These are phyloP conservation scores for Columba livia DNA, from an alignment of 2,113 vertebrate genomes.

Conservation along the genomic window DNA sequence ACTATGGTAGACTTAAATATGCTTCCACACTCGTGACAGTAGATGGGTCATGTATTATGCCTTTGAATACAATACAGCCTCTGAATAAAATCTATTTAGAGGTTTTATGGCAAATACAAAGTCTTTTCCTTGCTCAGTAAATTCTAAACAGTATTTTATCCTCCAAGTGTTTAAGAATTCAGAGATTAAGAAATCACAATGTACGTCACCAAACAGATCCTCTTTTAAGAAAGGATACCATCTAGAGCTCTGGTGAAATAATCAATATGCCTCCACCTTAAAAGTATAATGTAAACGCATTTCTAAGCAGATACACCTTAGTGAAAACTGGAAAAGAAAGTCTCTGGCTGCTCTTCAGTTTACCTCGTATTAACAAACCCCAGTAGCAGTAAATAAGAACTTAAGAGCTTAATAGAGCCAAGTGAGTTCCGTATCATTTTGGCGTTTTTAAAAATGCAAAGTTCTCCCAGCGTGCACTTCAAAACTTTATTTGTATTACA, in stretches of 20 bases:
- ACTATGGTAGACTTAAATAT: not conserved
- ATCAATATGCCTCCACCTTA: fast-evolving
- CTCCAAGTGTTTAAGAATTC: not conserved
- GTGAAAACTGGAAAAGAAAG: not conserved
- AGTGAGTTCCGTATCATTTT: not conserved
- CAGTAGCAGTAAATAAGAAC: not conserved
- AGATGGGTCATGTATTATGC: not conserved
- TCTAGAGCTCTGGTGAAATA: not conserved
- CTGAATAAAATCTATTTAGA: not conserved
- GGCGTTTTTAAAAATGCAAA: not conserved
- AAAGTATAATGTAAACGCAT: not conserved
- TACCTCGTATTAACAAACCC: not conserved
- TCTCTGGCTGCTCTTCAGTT: not conserved
- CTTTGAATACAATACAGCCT: not conserved
- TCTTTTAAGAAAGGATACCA: not conserved
- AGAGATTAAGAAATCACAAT: not conserved
- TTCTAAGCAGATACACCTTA: not conserved
- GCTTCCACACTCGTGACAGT: not conserved
- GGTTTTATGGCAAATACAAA: not conserved
- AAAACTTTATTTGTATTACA: not conserved
- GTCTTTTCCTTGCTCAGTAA: not conserved
- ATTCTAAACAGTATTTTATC: not conserved
- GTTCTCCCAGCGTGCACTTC: not conserved
- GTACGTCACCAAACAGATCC: not conserved
- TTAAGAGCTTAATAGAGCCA: not conserved